Conservation (phyloP, 2,888 invertebrate genomes). For the Diabrotica balteata region DNA sequence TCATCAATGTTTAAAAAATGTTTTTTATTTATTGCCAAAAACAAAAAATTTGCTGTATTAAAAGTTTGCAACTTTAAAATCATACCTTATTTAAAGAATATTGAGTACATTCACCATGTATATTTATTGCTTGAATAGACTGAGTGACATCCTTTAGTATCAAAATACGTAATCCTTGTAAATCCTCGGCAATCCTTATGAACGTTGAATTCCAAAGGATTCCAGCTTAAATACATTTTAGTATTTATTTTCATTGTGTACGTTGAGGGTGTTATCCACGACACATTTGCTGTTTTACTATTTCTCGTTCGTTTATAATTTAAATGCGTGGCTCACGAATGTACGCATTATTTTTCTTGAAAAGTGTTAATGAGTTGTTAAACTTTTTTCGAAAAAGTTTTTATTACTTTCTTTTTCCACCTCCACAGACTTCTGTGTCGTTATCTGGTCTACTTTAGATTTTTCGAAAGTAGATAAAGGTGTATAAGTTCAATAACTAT, state of each 20-base stretch:
- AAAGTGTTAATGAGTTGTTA: background rate
- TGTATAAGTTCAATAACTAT: no score
- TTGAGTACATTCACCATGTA: slow-evolving; percentile 5
- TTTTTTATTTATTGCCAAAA: no score
- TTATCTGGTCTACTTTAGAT: no score
- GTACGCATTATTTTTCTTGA: background rate
- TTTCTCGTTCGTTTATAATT: slow-evolving; percentile 4
- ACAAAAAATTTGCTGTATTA: no score
- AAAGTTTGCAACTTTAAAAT: no score
- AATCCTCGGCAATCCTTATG: slow-evolving; percentile 43
- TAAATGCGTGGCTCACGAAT: background rate
- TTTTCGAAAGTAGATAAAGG: no score
- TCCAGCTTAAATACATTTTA: slow-evolving; percentile 46
- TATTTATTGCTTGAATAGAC: slow-evolving; percentile 28
- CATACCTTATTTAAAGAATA: no score
- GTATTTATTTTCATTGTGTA: slow-evolving; percentile 48
- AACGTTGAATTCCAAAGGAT: slow-evolving; percentile 47
- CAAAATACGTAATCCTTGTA: slow-evolving; percentile 45
- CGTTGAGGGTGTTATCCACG: slow-evolving; percentile 39
- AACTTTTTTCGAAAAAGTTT: no score
- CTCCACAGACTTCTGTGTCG: no score
- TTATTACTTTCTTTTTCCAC: no score
- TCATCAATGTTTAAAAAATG: no score
- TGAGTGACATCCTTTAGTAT: slow-evolving; percentile 31
- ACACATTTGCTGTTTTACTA: slow-evolving; percentile 38